Evolutionary conservation across 1,140 invertebrate species (phyloP).

Genomic region (Polypedilum vanderplanki): DNA sequence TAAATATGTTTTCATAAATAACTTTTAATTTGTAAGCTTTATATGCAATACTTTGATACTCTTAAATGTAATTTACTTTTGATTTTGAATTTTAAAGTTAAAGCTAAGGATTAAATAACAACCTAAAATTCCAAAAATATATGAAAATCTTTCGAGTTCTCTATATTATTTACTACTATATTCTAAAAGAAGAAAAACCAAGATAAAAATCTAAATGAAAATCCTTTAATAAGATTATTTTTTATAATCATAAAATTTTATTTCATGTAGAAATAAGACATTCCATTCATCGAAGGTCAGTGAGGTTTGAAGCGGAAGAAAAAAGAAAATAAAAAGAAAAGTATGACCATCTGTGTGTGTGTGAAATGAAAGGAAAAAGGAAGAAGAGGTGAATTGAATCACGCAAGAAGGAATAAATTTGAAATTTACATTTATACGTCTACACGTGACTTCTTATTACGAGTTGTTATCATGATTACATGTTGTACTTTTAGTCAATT

Average conservation of each 20-base stretch:
- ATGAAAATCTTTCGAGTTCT: too few relatives aligned
- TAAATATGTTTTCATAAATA: too few relatives aligned
- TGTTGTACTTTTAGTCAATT: neutral
- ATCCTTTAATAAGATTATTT: too few relatives aligned
- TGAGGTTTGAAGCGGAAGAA: neutral
- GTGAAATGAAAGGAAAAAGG: neutral
- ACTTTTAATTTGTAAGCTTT: too few relatives aligned
- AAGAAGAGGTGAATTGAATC: neutral
- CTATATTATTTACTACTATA: too few relatives aligned
- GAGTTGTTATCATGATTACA: neutral
- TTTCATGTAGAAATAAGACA: slow-evolving; percentile 20
- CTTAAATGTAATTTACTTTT: too few relatives aligned
- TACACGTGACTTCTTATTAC: neutral
- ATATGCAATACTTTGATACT: too few relatives aligned
- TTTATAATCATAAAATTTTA: neutral
- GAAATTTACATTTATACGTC: slow-evolving; percentile 20
- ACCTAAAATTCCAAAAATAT: too few relatives aligned
- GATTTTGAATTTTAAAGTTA: too few relatives aligned
- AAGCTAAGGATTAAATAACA: too few relatives aligned
- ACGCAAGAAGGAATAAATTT: slow-evolving; percentile 1
- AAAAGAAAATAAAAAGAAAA: slow-evolving; percentile 8
- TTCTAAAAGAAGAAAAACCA: too few relatives aligned
- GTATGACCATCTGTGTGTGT: neutral
- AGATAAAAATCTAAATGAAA: too few relatives aligned
- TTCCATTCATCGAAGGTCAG: slow-evolving; percentile 14